Conservation (phyloP, 2,113 vertebrate genomes). For the Cavia porcellus region DNA sequence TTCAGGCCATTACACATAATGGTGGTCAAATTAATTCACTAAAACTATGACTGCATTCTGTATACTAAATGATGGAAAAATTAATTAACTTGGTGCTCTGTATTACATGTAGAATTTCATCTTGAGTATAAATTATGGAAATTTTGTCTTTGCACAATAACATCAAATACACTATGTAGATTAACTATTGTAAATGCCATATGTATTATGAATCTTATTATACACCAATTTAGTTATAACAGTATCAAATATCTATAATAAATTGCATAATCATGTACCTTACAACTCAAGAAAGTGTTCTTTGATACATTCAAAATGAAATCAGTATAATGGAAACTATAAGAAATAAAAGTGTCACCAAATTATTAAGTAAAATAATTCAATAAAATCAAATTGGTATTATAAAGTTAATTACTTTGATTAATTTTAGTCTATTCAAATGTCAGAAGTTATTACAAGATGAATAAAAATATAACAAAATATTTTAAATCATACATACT, state of each 20-base stretch:
- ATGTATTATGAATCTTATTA: slow-evolving; percentile 43
- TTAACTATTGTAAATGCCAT: slow-evolving; percentile 26
- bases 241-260: slow-evolving; percentile 33
- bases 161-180: neutral
- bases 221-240: slow-evolving; percentile 41
- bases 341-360: slow-evolving; percentile 1
- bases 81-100: slow-evolving; percentile 73
- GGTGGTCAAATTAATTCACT: slow-evolving; percentile 80
- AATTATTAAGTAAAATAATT: neutral
- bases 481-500: neutral
- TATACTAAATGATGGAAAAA: slow-evolving; percentile 65
- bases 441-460: neutral
- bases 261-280: slow-evolving; percentile 5
- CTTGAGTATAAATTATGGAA: slow-evolving; percentile 58
- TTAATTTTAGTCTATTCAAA: neutral
- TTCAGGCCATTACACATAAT: slow-evolving; percentile 80
- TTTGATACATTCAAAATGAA: neutral
- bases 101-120: slow-evolving; percentile 59
- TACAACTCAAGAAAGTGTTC: neutral
- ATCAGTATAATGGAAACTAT: slow-evolving; percentile 4
- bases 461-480: neutral
- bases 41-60: slow-evolving; percentile 78
- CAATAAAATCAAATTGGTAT: neutral
- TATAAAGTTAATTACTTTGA: neutral
- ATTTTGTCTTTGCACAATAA: slow-evolving; percentile 57